Evolutionary conservation across 2,113 vertebrate genomes (phyloP), one percentile per base, ranked within the genome.

Genomic region (Eretmochelys imbricata): DNA sequence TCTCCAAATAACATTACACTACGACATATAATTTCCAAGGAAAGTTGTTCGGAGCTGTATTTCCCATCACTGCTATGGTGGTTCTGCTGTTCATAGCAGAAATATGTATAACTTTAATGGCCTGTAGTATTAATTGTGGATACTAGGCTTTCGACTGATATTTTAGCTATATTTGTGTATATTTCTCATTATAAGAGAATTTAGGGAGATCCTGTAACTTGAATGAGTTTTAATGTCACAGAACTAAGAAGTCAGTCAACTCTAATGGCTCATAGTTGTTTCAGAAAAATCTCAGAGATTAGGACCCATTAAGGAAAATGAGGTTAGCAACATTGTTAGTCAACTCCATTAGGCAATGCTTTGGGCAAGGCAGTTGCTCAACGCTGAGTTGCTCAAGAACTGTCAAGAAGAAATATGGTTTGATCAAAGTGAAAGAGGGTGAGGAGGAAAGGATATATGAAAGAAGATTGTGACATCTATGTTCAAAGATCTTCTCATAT

Each of bases 351-450:
- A 88, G n/a, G 94, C 86, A 97, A 97, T 76, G 35, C 6, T 42
- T 95, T 88, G 83, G 75, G 93, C 86, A 97, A 97, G 51, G 13
- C 65, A 91, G 9, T 95, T 96, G 10, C 85, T 80, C 89, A 88
- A 90, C 62, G 42, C 20, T 31, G 65, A 35, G 46, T 80, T 95
- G 95, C 54, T 24, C 82, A 59, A 89, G 85, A 90, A 72, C 4
- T 5, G 65, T 29, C 22, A 65, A 80, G 22, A 57, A 97, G 92
- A 90, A 91, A 96, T 94, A 87, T 93, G 54, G 84, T 91, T 94
- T 92, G 72, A 88, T 93, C 11, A 46, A 62, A 46, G 27, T 24
- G 31, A 35, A 5, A 59, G 51, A 65, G 49, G 62, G 31, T 29
- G 20, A 38, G 16, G 46, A 53, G 46, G 29, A 54, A 87, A 80